Base-by-base conservation (phyloP, 2,888 invertebrate species). In the Drosophila birchii region DNA sequence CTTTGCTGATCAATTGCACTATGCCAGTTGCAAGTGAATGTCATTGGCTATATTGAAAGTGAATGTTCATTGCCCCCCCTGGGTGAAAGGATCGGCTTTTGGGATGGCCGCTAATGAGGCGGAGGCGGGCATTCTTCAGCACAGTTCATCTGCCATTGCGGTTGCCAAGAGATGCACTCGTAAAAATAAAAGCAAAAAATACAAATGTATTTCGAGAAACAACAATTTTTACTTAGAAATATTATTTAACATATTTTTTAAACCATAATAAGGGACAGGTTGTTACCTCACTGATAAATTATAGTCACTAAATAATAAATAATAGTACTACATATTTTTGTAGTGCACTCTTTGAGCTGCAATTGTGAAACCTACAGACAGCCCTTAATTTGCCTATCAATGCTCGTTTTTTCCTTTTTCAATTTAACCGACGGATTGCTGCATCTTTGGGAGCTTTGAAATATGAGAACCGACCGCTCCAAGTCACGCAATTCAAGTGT, bases 401-500 rank as follows among this genome's bases (percentile, higher is more conserved):
- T 84, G 76, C 45, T 47, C 14, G 20, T 16, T 34, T 39, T 39
- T 23, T 23, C 36, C 34, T 47, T 69, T 63, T 76, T 76, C 76
- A 76, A 81, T 78, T 76, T 60, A 62, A 64, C 49, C 64, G 59
- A 56, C n/a, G 56, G 67, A 68, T 82, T 82, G 83, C 74, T 51
- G 62, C 60, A 61, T 34, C 44, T 62, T 18, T 51, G 16, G 29
- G 32, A 51, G 41, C 47, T 71, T 41, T 75, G 78, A 69, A 82
- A 84, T 76, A 64, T 73, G 80, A 84, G 82, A 63, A 62, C 55
- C 56, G 23, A 57, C 70, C 56, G 59, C 72, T 71, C 49, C 75
- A 70, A 78, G 79, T 85, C 85, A 85, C 88, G 85, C 85, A 85
- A 85, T 69, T 82, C 76, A 77, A 78, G 86, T 86, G 77, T 88